phyloP scores from a whole-genome alignment of 2,113 vertebrate genomes.

The Varanus salvator region DNA sequence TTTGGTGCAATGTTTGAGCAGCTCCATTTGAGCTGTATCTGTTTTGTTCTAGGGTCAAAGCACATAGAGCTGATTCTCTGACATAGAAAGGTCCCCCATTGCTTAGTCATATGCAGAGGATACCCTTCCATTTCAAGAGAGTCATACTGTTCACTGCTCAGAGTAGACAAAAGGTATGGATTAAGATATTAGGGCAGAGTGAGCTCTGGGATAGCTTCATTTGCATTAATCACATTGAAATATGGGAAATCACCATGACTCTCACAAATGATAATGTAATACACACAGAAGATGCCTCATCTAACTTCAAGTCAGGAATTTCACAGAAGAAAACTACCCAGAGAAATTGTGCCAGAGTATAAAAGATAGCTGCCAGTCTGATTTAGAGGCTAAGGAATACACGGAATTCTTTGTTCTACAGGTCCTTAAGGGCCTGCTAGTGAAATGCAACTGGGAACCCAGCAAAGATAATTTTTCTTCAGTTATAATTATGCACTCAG shows the following conservation, averaged over 20 bases:
- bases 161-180: constrained; percentile 24
- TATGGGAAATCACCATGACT: constrained; percentile 14
- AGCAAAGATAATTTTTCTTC: constrained; percentile 53
- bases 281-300: constrained; percentile 4
- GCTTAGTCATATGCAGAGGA: constrained; percentile 33
- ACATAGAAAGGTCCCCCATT: constrained; percentile 15
- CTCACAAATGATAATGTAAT: constrained; percentile 24
- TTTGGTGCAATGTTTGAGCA: rapidly evolving
- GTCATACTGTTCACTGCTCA: constrained; percentile 16
- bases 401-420: constrained; percentile 55
- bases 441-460: constrained; percentile 50
- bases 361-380: neutral
- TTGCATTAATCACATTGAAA: constrained; percentile 39
- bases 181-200: constrained; percentile 46
- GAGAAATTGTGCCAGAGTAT: neutral
- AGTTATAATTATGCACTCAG: constrained; percentile 60
- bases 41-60: neutral
- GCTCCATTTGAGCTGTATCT: neutral
- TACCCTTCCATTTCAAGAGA: constrained; percentile 18
- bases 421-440: constrained; percentile 48
- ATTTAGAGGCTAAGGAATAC: constrained; percentile 46
- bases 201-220: constrained; percentile 28
- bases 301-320: constrained; percentile 46
- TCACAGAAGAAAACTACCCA: constrained; percentile 30
- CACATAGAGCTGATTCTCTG: neutral